phyloP scores from a whole-genome alignment of 2,888 invertebrate genomes.

The Colletes collaris region DNA sequence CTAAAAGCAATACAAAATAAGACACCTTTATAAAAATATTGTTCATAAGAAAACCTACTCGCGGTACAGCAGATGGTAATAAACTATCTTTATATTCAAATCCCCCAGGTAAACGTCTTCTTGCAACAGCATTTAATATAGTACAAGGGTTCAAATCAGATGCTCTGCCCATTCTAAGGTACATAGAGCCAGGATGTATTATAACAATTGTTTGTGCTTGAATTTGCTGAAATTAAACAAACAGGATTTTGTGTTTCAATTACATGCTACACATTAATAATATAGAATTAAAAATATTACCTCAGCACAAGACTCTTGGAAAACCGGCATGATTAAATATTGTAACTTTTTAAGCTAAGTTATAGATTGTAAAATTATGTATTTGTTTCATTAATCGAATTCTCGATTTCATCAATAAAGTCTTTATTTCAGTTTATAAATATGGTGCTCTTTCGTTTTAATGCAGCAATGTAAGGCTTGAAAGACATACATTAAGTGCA shows the following conservation, averaged over 20 bases:
- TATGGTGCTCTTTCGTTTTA: neutral
- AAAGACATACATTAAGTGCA: too few relatives aligned
- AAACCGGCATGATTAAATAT: conserved; percentile 77
- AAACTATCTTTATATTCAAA: conserved; percentile 86
- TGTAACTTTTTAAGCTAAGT: neutral
- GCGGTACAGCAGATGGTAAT: conserved; percentile 87
- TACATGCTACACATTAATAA: neutral
- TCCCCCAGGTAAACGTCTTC: conserved; percentile 84
- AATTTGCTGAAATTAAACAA: conserved; percentile 85
- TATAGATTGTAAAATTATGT: neutral
- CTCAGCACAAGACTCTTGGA: conserved; percentile 81
- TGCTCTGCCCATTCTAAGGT: conserved; percentile 94
- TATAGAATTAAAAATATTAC: conserved; percentile 60
- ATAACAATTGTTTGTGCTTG: conserved; percentile 93
- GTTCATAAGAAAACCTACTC: conserved; percentile 76
- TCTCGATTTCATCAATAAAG: neutral
- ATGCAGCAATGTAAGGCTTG: too few relatives aligned
- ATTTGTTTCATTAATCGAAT: neutral
- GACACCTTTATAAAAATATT: conserved; percentile 5
- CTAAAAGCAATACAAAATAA: conserved; percentile 37
- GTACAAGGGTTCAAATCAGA: conserved; percentile 94
- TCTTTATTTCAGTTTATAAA: neutral
- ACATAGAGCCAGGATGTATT: conserved; percentile 97
- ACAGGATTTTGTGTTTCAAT: neutral
- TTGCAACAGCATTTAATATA: conserved; percentile 93